Base-by-base conservation (phyloP, 2,888 invertebrate genomes). In the Encarsia formosa region DNA sequence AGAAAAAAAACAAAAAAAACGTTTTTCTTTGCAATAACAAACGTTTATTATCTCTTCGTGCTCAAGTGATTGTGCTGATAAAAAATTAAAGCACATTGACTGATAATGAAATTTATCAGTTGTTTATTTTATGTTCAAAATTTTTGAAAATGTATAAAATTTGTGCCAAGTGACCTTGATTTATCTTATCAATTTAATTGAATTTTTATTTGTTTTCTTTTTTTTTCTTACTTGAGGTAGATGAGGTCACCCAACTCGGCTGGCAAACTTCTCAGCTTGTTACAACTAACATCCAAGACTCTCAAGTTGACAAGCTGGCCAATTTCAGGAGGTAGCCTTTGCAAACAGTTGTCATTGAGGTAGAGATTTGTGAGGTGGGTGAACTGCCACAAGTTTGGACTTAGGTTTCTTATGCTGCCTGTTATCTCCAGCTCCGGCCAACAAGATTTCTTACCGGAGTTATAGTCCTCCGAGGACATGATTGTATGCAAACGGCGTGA, bases 181-280 rank as follows among this genome's bases (percentile, higher is more conserved):
- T n/a, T n/a, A n/a, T n/a, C n/a, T n/a, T n/a, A n/a, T n/a, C n/a
- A n/a, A n/a, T n/a, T n/a, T n/a, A n/a, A n/a, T n/a, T n/a, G n/a
- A n/a, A n/a, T n/a, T n/a, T n/a, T n/a, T n/a, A n/a, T n/a, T n/a
- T n/a, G n/a, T n/a, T n/a, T n/a, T n/a, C n/a, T n/a, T n/a, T n/a
- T n/a, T n/a, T n/a, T n/a, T 38, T 2, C 24, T 64, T 72, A 91
- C 91, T 89, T 89, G 71, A 99, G 84, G 74, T 91, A 87, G 76
- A 94, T 90, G 71, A 99, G 86, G 76, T 99, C 97, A 54, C 99
- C 98, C 46, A 99, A 81, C 79, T 99, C 97, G 48, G 92, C 87
- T 59, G 99, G 98, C 75, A 99, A 80, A 73, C 88, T 89, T 60
- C 95, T 83, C 66, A 99, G 79, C 77, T 96, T 95, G 79, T 99